Conservation (phyloP, 2,888 invertebrate species). For the Drosophila demipolita region DNA sequence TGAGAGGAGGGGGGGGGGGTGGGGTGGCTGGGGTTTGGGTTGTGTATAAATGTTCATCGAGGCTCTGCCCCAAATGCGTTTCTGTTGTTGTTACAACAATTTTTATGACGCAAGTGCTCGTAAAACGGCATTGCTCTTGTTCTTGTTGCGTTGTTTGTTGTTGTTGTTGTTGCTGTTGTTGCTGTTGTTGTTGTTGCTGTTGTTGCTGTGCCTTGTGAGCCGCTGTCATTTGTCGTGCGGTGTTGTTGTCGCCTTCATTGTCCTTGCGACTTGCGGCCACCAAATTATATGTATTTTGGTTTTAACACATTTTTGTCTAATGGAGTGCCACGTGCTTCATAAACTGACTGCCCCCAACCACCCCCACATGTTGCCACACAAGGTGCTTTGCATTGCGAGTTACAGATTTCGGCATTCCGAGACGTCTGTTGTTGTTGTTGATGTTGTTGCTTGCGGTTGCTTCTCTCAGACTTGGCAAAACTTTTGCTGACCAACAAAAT, state of each 20-base stretch:
- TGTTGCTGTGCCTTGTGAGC: conserved; percentile 8
- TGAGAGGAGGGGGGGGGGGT: background rate
- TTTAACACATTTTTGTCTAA: conserved; percentile 69
- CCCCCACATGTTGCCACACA: conserved; percentile 8
- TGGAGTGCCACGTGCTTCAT: conserved; percentile 63
- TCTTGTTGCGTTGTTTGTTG: conserved; percentile 21
- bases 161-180: conserved; percentile 5
- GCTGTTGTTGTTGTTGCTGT: conserved; percentile 46
- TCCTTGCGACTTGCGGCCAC: conserved; percentile 52
- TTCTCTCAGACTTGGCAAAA: conserved; percentile 42
- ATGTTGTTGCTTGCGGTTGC: background rate
- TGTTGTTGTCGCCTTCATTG: conserved; percentile 63
- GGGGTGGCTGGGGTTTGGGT: background rate
- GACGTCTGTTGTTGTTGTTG: conserved; percentile 10
- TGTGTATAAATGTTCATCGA: conserved; percentile 15
- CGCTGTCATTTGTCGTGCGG: conserved; percentile 46
- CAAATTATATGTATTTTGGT: conserved; percentile 63
- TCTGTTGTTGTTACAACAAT: conserved; percentile 71
- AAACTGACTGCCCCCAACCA: conserved; percentile 16
- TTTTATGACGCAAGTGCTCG: conserved; percentile 74
- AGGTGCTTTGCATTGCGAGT: conserved; percentile 51
- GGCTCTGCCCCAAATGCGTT: conserved; percentile 68
- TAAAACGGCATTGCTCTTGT: conserved; percentile 60
- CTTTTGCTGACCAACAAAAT: conserved; percentile 68
- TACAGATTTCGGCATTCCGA: conserved; percentile 32